Conservation (phyloP, 2,113 vertebrate genomes). For the Neoarius graeffei region DNA sequence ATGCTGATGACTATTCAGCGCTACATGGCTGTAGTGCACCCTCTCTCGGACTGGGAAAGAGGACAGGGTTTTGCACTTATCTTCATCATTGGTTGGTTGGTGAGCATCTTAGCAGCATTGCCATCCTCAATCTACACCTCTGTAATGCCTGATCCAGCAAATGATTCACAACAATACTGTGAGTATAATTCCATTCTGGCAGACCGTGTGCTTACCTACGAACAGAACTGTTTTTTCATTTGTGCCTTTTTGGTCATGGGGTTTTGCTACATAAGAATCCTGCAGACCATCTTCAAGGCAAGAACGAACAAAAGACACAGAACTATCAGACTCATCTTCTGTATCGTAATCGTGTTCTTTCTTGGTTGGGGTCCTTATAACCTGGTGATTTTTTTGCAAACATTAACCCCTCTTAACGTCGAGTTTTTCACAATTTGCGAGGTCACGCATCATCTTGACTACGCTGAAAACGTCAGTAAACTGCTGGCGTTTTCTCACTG, state of each 20-base stretch:
- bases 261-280: slow-evolving; percentile 82
- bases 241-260: slow-evolving; percentile 74
- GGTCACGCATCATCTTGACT: slow-evolving; percentile 55
- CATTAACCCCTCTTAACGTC: slow-evolving; percentile 52
- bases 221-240: slow-evolving; percentile 78
- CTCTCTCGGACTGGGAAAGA: slow-evolving; percentile 65
- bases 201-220: slow-evolving; percentile 38
- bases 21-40: slow-evolving; percentile 80
- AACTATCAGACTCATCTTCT: slow-evolving; percentile 86
- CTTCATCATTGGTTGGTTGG: slow-evolving; percentile 71
- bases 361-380: slow-evolving; percentile 92
- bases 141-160: not conserved
- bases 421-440: slow-evolving; percentile 61
- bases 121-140: slow-evolving; percentile 73
- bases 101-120: slow-evolving; percentile 74
- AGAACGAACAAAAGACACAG: slow-evolving; percentile 76
- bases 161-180: slow-evolving; percentile 59
- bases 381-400: slow-evolving; percentile 74
- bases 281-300: slow-evolving; percentile 72
- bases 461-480: slow-evolving; percentile 73
- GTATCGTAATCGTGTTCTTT: slow-evolving; percentile 81
- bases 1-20: slow-evolving; percentile 84
- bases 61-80: slow-evolving; percentile 55
- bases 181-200: slow-evolving; percentile 58
- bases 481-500: slow-evolving; percentile 89